Evolutionary conservation across 2,888 invertebrate species (phyloP).

Genomic region (Graphium colonna): DNA sequence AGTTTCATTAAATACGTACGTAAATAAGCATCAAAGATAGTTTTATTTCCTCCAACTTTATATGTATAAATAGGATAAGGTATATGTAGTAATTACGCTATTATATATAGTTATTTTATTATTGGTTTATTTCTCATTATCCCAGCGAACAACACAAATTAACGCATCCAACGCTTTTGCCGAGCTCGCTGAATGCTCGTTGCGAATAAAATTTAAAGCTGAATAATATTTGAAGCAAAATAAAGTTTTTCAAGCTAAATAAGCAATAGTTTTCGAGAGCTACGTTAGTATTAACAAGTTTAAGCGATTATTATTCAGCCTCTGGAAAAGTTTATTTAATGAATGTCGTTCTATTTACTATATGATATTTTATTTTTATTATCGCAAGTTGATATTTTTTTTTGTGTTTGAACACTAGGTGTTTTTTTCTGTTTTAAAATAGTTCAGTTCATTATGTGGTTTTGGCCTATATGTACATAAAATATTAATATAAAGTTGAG

Average conservation of each 20-base stretch:
- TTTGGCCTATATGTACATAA: too few relatives aligned
- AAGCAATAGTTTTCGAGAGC: neutral
- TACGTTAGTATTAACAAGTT: neutral
- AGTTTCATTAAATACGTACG: too few relatives aligned
- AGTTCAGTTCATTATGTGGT: too few relatives aligned
- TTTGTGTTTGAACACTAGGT: neutral
- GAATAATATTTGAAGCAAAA: too few relatives aligned
- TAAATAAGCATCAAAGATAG: too few relatives aligned
- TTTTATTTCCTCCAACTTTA: too few relatives aligned
- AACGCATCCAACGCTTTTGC: neutral
- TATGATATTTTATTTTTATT: too few relatives aligned
- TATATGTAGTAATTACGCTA: too few relatives aligned
- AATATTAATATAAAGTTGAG: too few relatives aligned
- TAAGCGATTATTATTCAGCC: neutral
- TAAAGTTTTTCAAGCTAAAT: neutral
- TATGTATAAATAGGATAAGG: too few relatives aligned
- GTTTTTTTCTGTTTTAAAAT: too few relatives aligned
- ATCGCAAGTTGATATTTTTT: too few relatives aligned
- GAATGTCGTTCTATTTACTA: neutral
- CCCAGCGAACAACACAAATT: neutral
- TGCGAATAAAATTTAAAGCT: neutral
- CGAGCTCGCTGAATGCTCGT: neutral
- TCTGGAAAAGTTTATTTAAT: neutral
- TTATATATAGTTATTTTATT: neutral
- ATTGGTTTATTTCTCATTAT: neutral